These are phyloP conservation scores for Trididemnum clinides DNA, from an alignment of 23 tunicate species.

Conservation along the genomic window DNA sequence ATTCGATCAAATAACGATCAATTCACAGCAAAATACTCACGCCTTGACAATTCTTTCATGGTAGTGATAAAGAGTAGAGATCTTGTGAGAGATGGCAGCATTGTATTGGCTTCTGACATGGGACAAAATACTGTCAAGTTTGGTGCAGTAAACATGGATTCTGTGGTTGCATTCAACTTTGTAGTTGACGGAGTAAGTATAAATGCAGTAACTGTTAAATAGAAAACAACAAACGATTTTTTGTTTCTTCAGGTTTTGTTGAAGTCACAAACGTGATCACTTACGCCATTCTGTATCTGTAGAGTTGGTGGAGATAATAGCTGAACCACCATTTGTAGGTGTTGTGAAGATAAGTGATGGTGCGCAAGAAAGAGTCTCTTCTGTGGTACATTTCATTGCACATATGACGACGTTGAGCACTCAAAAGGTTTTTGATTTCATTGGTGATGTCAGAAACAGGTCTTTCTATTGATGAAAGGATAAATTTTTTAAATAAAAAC, in stretches of 20 bases:
- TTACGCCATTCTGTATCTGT: constrained; percentile 21
- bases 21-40: too few relatives aligned
- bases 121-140: not conserved
- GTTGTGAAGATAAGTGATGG: not conserved
- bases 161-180: constrained; percentile 6
- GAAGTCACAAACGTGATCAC: too few relatives aligned
- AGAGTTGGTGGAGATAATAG: not conserved
- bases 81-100: constrained; percentile 13
- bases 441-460: constrained; percentile 5
- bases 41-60: constrained; percentile 32
- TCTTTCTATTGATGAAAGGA: constrained; percentile 13
- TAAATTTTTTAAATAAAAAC: too few relatives aligned
- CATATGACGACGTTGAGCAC: not conserved
- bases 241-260: too few relatives aligned
- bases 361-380: not conserved
- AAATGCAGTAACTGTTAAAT: not conserved
- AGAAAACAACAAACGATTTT: too few relatives aligned
- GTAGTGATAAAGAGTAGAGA: not conserved
- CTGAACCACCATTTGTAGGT: not conserved
- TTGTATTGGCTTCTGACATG: not conserved
- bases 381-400: not conserved
- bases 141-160: constrained; percentile 1
- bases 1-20: not conserved
- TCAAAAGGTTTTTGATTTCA: constrained; percentile 23
- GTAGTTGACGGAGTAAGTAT: not conserved